These are phyloP conservation scores for Drosophila bifasciata DNA, from an alignment of 1,140 invertebrate genomes.

Conservation along the genomic window DNA sequence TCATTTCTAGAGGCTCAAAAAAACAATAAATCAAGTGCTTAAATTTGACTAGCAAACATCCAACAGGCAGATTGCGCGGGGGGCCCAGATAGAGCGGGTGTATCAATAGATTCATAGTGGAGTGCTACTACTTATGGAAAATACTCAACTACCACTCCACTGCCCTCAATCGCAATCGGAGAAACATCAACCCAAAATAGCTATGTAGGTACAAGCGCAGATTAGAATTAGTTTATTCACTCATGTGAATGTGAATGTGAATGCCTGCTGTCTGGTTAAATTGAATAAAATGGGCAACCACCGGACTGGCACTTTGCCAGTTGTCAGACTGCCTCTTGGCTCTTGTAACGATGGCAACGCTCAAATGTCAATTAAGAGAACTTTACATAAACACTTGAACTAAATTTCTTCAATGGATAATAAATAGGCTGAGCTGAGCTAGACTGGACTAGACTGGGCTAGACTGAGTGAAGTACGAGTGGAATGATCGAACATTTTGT, in stretches of 20 bases:
- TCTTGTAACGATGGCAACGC: constrained; percentile 49
- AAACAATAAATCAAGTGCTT: too few species aligned
- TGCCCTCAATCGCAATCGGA: too few species aligned
- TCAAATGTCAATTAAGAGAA: constrained; percentile 78
- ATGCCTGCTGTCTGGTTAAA: constrained; percentile 48
- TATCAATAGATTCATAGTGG: too few species aligned
- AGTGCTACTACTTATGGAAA: too few species aligned
- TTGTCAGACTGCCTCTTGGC: not conserved
- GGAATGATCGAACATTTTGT: not conserved
- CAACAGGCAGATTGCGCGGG: too few species aligned
- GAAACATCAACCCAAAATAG: too few species aligned
- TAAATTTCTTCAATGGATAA: constrained; percentile 33
- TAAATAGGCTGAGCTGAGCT: constrained; percentile 10
- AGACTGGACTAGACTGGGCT: constrained; percentile 14
- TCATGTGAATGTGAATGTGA: too few species aligned
- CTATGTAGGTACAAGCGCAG: not conserved
- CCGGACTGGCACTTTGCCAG: constrained; percentile 10
- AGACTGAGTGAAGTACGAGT: too few species aligned
- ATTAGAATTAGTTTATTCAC: constrained; percentile 45
- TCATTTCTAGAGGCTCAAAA: too few species aligned
- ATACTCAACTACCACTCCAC: too few species aligned
- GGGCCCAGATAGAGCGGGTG: too few species aligned
- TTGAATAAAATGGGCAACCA: constrained; percentile 62
- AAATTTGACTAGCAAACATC: too few species aligned
- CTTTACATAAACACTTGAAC: constrained; percentile 75